A percentile compares a stretch with the other conserved stretches of the same genome.
Evolutionary conservation across 2,797 vertebrate genomes (phyloP).

Genomic region (Hydrocynus forskahlii): DNA sequence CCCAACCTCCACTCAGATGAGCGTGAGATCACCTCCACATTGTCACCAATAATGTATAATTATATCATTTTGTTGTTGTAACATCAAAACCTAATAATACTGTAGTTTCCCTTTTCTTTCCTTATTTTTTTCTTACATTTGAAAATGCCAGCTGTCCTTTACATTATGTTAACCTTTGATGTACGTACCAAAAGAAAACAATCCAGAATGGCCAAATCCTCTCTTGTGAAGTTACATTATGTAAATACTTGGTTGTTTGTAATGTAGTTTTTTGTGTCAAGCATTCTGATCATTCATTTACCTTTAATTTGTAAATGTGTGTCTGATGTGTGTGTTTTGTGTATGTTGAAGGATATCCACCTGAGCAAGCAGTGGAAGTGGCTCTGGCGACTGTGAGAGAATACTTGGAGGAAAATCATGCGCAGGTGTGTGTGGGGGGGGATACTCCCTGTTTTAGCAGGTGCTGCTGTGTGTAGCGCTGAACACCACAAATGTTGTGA

Average conservation of each 20-base stretch:
- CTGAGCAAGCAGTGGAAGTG: constrained; percentile 82
- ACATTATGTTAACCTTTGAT: not conserved
- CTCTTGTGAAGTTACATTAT: no score
- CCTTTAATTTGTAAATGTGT: constrained; percentile 8
- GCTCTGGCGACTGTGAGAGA: constrained; percentile 81
- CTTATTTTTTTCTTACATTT: no score
- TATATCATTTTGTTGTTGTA: not conserved
- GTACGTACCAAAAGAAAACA: not conserved
- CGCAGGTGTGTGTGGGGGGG: constrained; percentile 76
- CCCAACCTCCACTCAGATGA: not conserved
- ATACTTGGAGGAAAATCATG: constrained; percentile 84
- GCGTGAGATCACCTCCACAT: not conserved
- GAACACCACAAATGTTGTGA: constrained; percentile 43
- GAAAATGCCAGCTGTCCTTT: not conserved
- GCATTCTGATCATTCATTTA: no score
- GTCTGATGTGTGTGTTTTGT: constrained; percentile 50
- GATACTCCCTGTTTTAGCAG: constrained; percentile 44
- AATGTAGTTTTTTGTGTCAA: constrained; percentile 36
- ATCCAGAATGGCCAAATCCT: not conserved
- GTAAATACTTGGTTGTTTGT: not conserved
- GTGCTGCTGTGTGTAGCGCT: constrained; percentile 51
- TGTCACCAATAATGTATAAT: not conserved
- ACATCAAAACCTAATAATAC: not conserved
- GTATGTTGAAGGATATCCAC: constrained; percentile 82
- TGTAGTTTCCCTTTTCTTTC: not conserved